Evolutionary conservation across 2,888 invertebrate species (phyloP).

Genomic region (Oscheius sp.): DNA sequence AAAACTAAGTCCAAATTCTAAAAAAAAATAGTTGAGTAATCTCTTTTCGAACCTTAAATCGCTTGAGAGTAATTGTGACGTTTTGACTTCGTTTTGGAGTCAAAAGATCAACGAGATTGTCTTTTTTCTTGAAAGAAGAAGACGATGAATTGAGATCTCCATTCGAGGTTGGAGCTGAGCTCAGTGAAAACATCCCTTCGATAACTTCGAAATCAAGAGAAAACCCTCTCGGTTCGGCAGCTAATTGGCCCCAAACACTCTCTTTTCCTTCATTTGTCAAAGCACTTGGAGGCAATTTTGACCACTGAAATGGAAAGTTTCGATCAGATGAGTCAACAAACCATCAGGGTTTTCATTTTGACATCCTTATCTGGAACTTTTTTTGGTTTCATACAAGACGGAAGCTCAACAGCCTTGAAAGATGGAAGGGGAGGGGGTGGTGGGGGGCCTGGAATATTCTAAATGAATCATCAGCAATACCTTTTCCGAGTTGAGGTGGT

Average conservation of each 20-base stretch:
- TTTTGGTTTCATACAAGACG: conserved; percentile 40
- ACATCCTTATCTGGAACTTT: conserved; percentile 36
- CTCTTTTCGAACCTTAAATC: conserved; percentile 40
- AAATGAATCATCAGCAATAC: neutral
- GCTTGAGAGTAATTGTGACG: conserved; percentile 53
- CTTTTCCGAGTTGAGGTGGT: neutral
- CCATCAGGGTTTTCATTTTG: conserved; percentile 43
- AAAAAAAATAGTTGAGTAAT: neutral
- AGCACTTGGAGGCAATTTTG: conserved; percentile 27
- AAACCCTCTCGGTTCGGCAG: conserved; percentile 16
- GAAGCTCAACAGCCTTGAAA: conserved; percentile 12
- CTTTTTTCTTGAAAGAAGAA: conserved; percentile 20
- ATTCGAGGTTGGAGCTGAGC: neutral
- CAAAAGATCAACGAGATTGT: conserved; percentile 40
- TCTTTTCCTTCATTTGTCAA: conserved; percentile 12
- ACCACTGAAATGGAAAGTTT: conserved; percentile 30
- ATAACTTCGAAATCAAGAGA: conserved; percentile 31
- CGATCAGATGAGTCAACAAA: neutral
- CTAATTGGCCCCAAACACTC: conserved; percentile 29
- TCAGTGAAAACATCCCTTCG: conserved; percentile 29
- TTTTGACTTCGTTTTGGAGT: conserved; percentile 51
- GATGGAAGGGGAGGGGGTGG: neutral
- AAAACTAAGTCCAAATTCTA: conserved; percentile 25
- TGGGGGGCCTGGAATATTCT: neutral
- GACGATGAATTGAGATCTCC: conserved; percentile 1